Percentiles rank a stretch among this genome's conserved stretches.
Conservation (phyloP, 2,888 invertebrate species). For the Cerceris rybyensis region DNA sequence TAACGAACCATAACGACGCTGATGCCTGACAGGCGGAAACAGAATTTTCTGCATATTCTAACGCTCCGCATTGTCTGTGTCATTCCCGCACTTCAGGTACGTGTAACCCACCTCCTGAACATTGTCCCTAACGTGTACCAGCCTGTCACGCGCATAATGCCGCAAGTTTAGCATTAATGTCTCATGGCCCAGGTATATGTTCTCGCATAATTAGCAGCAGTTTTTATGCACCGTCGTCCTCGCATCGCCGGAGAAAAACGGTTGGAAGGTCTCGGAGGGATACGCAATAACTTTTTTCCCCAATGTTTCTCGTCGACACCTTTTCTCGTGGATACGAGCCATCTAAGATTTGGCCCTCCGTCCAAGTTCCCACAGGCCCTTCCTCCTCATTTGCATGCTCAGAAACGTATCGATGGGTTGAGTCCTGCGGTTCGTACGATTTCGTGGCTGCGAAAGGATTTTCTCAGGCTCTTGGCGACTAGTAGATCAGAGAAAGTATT, state of each 20-base stretch:
- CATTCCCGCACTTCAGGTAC: constrained; percentile 63
- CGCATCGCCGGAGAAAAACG: constrained; percentile 48
- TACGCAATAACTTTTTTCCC: constrained; percentile 51
- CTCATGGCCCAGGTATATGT: constrained; percentile 76
- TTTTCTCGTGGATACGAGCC: constrained; percentile 35
- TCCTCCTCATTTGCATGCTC: constrained; percentile 71
- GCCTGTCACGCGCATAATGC: constrained; percentile 77
- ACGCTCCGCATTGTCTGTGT: constrained; percentile 63
- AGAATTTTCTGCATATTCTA: constrained; percentile 65
- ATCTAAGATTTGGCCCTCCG: constrained; percentile 11
- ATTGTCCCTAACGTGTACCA: constrained; percentile 70
- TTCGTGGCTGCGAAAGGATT: constrained; percentile 1
- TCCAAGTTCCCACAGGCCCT: constrained; percentile 67
- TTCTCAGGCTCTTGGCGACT: not conserved
- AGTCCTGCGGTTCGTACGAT: not conserved
- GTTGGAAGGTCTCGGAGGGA: constrained; percentile 42
- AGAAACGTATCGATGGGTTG: constrained; percentile 50
- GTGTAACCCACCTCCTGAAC: constrained; percentile 63
- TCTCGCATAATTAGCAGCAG: constrained; percentile 77
- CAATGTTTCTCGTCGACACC: constrained; percentile 59
- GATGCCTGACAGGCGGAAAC: constrained; percentile 67
- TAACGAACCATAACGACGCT: constrained; percentile 66
- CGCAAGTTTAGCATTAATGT: constrained; percentile 77
- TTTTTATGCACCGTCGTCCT: constrained; percentile 69
- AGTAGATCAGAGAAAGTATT: not conserved